Base-by-base conservation (phyloP, 2,888 invertebrate genomes). In the Strigamia transsilvanica region DNA sequence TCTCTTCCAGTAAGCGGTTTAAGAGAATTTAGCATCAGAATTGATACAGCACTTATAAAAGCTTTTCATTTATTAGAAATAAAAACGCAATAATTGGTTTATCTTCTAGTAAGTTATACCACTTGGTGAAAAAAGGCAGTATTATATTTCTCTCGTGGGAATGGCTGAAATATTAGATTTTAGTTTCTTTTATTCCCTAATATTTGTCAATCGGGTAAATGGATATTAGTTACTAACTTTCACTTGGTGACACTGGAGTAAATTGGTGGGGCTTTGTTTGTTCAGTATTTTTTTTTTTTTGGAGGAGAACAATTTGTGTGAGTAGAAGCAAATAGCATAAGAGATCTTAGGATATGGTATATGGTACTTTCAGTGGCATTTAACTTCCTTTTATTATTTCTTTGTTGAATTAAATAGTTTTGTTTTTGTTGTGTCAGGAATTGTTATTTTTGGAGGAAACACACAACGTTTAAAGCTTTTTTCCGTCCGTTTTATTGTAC, bases 291-390 rank as follows among this genome's bases (percentile, higher is more conserved):
- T 27, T 27, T 66, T 66, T 66, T 66, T 27, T 32, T 73, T 61
- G n/a, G 73, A 73, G 73, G 73, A 73, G 73, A 73, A 32, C 73
- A 27, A 73, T 73, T 73, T 73, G 32, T 73, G 12, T 73, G 73
- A 27, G 73, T 12, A 73, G 32, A 27, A 27, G 27, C n/a, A 73
- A 73, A 32, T 9, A 73, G 73, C 27, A 27, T 73, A 5, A 32
- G 13, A 18, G 73, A 27, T 23, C 2, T 73, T 23, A 2, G 27
- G 27, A 10, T n/a, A n/a, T 27, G 73, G 21, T 66, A 27, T 73
- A 73, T 5, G 32, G 27, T 27, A 27, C 15, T 27, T 73, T 73
- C 13, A 9, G 10, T n/a, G 73, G 32, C 73, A 32, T n/a, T 73
- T 73, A 73, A 73, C n/a, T n/a, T n/a, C n/a, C n/a, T 73, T 73